A percentile compares a stretch with the other conserved stretches of the same genome.
Conservation (phyloP, 2,888 invertebrate species). For the Tholera decimalis region DNA sequence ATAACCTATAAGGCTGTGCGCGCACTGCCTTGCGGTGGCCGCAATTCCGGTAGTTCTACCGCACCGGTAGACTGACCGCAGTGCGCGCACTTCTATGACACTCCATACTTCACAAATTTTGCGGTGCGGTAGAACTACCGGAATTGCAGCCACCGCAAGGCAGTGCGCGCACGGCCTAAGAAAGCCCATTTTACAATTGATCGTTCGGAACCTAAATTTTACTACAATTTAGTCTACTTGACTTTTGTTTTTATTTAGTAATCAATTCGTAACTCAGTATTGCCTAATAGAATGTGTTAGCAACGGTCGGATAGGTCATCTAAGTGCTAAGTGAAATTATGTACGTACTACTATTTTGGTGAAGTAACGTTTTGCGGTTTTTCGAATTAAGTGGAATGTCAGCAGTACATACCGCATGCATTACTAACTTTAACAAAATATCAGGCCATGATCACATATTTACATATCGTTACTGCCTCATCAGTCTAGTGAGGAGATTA, state of each 20-base stretch:
- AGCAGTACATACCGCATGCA: not conserved
- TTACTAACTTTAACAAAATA: not conserved
- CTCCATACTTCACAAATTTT: too few relatives aligned
- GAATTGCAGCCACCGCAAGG: too few relatives aligned
- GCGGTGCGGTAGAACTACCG: too few relatives aligned
- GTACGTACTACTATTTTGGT: slow-evolving; percentile 6
- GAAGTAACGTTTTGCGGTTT: slow-evolving; percentile 21
- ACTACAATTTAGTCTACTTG: not conserved
- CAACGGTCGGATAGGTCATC: not conserved
- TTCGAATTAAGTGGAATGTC: not conserved
- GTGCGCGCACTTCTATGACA: too few relatives aligned
- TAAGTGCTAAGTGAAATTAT: slow-evolving; percentile 18
- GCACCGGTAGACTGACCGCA: too few relatives aligned
- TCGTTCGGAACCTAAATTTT: not conserved
- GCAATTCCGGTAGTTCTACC: too few relatives aligned
- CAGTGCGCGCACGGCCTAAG: too few relatives aligned
- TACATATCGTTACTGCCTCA: not conserved
- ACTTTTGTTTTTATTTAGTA: slow-evolving; percentile 25
- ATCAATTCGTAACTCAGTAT: slow-evolving; percentile 18
- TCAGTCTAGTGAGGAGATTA: too few relatives aligned
- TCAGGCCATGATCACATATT: too few relatives aligned
- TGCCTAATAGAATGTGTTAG: slow-evolving; percentile 21
- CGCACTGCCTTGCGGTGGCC: too few relatives aligned
- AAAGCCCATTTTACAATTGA: not conserved
- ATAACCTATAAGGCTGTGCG: too few relatives aligned